Evolutionary conservation across 2,888 invertebrate genomes (phyloP), one percentile per base, ranked within the genome.

Genomic region (Drosophila quinaria): DNA sequence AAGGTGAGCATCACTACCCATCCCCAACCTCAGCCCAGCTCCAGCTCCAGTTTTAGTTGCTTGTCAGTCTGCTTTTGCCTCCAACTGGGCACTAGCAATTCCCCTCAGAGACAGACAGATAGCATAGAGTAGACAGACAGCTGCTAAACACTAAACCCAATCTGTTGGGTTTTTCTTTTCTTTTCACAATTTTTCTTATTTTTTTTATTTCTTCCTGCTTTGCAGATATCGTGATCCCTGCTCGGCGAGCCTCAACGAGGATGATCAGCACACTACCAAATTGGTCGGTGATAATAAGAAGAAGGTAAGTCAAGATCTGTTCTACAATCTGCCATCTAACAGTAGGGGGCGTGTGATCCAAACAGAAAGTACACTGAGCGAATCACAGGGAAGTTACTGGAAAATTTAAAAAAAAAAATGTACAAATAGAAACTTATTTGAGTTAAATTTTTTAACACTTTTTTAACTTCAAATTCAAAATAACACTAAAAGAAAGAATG

Each of bases 251-350:
- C 94, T 97, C 82, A 96, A 97, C 93, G 96, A 97, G 76, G 97
- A 98, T 93, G 98, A 98, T 94, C 95, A 96, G 86, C 98, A 98
- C 93, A 98, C 98, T 73, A 97, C 98, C 31, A 96, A 97, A 92
- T 95, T 98, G 81, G 96, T 97, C 91, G 96, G 97, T 67, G 97
- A 97, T 93, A 95, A 95, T 87, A 96, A 96, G 92, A 96, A 96
- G 92, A 96, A 96, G 96, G 97, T 97, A 93, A 93, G 92, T 87
- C 58, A 59, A 49, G 47, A 46, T 60, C 61, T 39, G 55, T 70
- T 69, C 55, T 46, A 52, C 35, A 35, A 41, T 58, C 50, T 65
- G 59, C 46, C 51, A 61, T 47, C 74, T 60, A 75, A 63, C 71
- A 66, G 66, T 64, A 47, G 67, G 75, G 76, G 71, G 71, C 50